Evolutionary conservation across 1,140 invertebrate species (phyloP).

Genomic region (Trichomalopsis sarcophagae): DNA sequence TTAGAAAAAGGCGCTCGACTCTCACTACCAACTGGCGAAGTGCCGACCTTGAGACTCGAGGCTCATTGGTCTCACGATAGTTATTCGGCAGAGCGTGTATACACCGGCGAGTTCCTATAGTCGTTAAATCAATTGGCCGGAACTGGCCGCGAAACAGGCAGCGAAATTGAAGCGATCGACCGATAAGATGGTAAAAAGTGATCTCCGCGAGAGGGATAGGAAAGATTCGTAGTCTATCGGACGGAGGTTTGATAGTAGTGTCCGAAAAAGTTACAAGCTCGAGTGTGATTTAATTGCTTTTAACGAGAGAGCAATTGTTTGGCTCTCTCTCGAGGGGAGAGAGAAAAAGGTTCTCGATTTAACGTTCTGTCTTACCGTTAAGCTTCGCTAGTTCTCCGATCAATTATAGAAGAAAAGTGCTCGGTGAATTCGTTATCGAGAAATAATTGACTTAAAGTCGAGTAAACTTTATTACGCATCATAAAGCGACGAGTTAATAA

Average conservation of each 20-base stretch:
- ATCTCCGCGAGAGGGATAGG: background rate
- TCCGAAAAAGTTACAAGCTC: background rate
- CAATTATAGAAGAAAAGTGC: too few relatives aligned
- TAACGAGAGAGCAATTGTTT: background rate
- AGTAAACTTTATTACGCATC: too few relatives aligned
- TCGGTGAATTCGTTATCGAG: too few relatives aligned
- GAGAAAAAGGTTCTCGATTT: background rate
- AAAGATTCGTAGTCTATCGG: background rate
- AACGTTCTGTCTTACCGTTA: background rate
- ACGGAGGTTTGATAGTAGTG: background rate
- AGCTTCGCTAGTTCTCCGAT: too few relatives aligned
- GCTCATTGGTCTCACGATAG: background rate
- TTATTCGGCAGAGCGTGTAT: background rate
- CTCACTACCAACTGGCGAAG: background rate
- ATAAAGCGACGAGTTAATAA: too few relatives aligned
- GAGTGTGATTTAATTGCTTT: background rate
- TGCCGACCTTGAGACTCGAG: slow-evolving; percentile 17
- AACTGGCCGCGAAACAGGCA: background rate
- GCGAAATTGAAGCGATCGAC: slow-evolving; percentile 7
- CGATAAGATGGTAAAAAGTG: slow-evolving; percentile 12
- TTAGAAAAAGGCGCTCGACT: background rate
- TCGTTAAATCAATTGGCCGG: slow-evolving; percentile 27
- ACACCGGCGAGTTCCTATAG: background rate
- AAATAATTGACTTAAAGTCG: too few relatives aligned
- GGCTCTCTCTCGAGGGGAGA: background rate